These are phyloP conservation scores for Tragelaphus scriptus DNA, from an alignment of 2,113 vertebrate genomes.

Conservation along the genomic window DNA sequence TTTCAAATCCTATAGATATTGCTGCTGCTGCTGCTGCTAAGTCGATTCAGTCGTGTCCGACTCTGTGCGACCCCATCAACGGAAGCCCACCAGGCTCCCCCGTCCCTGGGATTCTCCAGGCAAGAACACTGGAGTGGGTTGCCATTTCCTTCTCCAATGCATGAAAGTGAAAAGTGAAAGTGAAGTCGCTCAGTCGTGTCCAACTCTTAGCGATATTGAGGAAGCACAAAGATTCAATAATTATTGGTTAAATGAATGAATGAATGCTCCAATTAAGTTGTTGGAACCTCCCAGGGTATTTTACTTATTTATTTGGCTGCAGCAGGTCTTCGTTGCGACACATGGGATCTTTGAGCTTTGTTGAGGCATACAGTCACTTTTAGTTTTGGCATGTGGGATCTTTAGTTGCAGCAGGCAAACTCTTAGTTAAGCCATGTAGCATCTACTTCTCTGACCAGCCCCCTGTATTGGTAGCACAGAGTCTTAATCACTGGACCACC, in stretches of 20 bases:
- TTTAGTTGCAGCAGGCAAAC: background rate
- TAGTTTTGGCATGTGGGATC: background rate
- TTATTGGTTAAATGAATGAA: background rate
- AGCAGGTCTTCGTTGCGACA: background rate
- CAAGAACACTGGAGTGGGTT: too few relatives aligned
- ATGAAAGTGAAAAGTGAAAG: too few relatives aligned
- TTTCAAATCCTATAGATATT: background rate
- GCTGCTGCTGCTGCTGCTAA: too few relatives aligned
- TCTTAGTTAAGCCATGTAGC: background rate
- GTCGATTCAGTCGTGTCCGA: too few relatives aligned
- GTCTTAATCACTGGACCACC: background rate
- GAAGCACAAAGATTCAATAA: background rate
- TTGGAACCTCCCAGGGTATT: background rate
- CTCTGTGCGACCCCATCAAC: too few relatives aligned
- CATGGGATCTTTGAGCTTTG: background rate
- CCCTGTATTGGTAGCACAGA: background rate
- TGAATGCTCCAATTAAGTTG: background rate
- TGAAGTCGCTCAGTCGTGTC: too few relatives aligned
- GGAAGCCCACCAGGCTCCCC: too few relatives aligned
- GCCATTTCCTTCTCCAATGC: too few relatives aligned
- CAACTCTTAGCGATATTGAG: too few relatives aligned
- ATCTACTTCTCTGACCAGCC: background rate
- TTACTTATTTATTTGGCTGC: background rate
- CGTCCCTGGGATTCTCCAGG: too few relatives aligned
- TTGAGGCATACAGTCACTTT: background rate